A percentile compares a stretch with the other conserved stretches of the same genome.
phyloP scores from a whole-genome alignment of 2,888 invertebrate genomes.

The Xanthia icteritia region DNA sequence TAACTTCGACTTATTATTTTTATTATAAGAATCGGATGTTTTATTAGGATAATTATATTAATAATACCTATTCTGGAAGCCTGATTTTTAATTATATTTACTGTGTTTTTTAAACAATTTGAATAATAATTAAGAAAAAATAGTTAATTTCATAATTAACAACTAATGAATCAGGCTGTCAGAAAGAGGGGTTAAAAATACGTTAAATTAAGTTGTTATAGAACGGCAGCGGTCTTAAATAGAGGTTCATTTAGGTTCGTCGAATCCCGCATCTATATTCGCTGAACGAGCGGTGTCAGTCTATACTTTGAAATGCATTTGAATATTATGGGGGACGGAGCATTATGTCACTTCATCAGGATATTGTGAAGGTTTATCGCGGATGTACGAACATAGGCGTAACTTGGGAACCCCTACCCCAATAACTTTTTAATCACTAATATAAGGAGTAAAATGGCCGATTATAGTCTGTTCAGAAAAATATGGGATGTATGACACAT shows the following conservation, averaged over 20 bases:
- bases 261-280: conserved; percentile 31
- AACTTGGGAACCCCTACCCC: background rate
- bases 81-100: conserved; percentile 35
- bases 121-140: background rate
- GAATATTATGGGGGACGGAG: conserved; percentile 80
- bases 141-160: background rate
- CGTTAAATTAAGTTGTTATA: conserved; percentile 20
- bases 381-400: conserved; percentile 28
- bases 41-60: conserved; percentile 17
- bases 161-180: conserved; percentile 37
- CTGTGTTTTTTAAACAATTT: background rate
- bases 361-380: conserved; percentile 44
- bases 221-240: conserved; percentile 30
- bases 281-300: conserved; percentile 65
- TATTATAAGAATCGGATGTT: conserved; percentile 35
- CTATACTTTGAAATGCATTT: conserved; percentile 76
- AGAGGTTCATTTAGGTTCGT: conserved; percentile 23
- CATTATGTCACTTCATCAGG: conserved; percentile 62
- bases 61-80: conserved; percentile 50
- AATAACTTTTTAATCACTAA: background rate
- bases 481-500: background rate
- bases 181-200: conserved; percentile 25
- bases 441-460: background rate
- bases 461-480: background rate
- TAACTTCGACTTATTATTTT: conserved; percentile 30